A percentile compares a stretch with the other conserved stretches of the same genome.
These are phyloP conservation scores for Spinus pinus DNA, from an alignment of 2,797 vertebrate species.

Conservation along the genomic window DNA sequence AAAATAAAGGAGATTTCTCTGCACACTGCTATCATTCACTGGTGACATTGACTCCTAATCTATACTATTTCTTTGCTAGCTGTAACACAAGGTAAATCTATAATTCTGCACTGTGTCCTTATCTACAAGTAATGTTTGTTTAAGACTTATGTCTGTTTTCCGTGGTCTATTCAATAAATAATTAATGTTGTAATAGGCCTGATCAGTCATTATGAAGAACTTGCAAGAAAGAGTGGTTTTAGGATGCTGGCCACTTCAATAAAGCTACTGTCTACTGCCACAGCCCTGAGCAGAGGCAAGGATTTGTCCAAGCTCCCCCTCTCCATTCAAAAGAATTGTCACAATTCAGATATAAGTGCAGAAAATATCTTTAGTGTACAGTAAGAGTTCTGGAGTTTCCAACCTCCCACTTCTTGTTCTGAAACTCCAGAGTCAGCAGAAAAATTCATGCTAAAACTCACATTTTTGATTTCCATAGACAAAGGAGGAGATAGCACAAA, in stretches of 20 bases:
- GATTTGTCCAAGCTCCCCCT: not conserved
- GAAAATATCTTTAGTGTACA: not conserved
- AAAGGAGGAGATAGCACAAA: not conserved
- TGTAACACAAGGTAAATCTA: not conserved
- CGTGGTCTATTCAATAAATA: not conserved
- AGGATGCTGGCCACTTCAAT: not conserved
- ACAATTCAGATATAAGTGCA: not conserved
- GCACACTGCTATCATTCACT: not conserved
- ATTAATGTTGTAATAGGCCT: too few relatives aligned
- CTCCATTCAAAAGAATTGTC: not conserved
- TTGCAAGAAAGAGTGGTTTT: fast-evolving
- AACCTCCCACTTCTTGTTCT: not conserved
- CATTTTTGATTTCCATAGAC: not conserved
- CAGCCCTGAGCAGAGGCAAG: not conserved
- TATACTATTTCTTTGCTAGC: not conserved
- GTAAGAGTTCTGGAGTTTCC: not conserved
- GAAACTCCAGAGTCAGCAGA: not conserved
- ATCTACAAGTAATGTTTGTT: not conserved
- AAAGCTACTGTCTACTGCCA: not conserved
- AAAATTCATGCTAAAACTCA: not conserved
- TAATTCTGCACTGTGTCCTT: not conserved
- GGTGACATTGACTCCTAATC: not conserved
- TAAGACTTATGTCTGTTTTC: not conserved
- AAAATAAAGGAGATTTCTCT: not conserved
- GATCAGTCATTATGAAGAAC: not conserved